Base-by-base conservation (phyloP, 2,113 vertebrate genomes). In the Catagonus wagneri region DNA sequence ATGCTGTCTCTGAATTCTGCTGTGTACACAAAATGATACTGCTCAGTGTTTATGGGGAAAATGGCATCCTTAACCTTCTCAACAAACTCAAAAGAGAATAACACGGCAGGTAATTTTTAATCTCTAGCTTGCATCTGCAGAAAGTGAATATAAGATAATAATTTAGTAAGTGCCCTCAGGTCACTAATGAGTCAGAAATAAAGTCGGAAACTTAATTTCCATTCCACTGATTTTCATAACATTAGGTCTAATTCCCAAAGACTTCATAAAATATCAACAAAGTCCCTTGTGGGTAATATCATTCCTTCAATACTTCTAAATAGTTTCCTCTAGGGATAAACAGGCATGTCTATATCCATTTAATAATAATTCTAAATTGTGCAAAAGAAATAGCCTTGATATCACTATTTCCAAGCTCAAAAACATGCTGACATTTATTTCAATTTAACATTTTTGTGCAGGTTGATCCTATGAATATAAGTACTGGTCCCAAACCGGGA, bases 141-240 rank as follows among this genome's bases (percentile, higher is more conserved):
- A 93, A 96, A 94, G 0, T 32, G 83, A 96, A 90, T 80, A 80
- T 56, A 90, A 87, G 74, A 83, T 86, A 90, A 80, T 96, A 93
- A 96, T 96, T 91, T 87, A 87, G 69, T 84, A 52, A 19, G 66
- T 79, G 60, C 79, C 89, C 90, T 66, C 60, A 84, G 92, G 95
- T 95, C 66, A 61, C 34, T 94, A 96, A 97, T 80, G 87, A 96
- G 92, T 95, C 79, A 87, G 87, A 94, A 90, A 92, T 84, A 61
- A 95, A 96, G 83, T 93, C 69, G 66, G 87, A 90, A 95, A 95
- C 60, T 87, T 94, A 94, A 96, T 97, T 96, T 97, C 75, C 58
- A 91, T 83, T 94, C 69, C 68, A 58, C 69, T 90, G 89, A 94
- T 96, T 96, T 92, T 83, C 83, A 86, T 22, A 68, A 44, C 36